Evolutionary conservation across 2,888 invertebrate species (phyloP).

Genomic region (Drosophila eohydei): DNA sequence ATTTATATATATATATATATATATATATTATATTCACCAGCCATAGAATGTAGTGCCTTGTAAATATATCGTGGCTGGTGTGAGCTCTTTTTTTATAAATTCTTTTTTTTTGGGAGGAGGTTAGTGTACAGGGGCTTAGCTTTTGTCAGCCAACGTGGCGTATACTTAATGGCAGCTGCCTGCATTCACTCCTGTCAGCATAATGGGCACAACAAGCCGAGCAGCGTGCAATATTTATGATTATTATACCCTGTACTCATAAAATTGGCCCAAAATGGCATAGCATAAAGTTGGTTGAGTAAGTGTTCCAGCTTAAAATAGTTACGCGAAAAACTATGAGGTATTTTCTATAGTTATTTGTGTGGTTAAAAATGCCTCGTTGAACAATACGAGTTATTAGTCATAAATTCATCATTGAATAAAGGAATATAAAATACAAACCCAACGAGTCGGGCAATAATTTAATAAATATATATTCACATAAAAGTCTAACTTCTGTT

Average conservation of each 20-base stretch:
- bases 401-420: neutral
- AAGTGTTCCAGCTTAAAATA: neutral
- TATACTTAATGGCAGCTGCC: slow-evolving; percentile 62
- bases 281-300: neutral
- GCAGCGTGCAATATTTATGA: slow-evolving; percentile 70
- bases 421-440: neutral
- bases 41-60: slow-evolving; percentile 57
- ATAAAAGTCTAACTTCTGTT: neutral
- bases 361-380: neutral
- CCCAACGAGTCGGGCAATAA: neutral
- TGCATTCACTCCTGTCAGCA: slow-evolving; percentile 41
- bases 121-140: slow-evolving; percentile 32
- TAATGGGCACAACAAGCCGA: slow-evolving; percentile 44
- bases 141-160: slow-evolving; percentile 55
- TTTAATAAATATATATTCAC: neutral
- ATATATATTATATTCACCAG: slow-evolving; percentile 26
- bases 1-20: slow-evolving; percentile 39
- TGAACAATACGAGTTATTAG: neutral
- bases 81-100: neutral
- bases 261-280: neutral
- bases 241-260: slow-evolving; percentile 43
- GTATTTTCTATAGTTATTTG: neutral
- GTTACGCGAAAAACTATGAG: neutral
- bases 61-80: slow-evolving; percentile 54
- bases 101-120: slow-evolving; percentile 8